Evolutionary conservation across 2,797 vertebrate species (phyloP).

Genomic region (Micromesistius poutassou): DNA sequence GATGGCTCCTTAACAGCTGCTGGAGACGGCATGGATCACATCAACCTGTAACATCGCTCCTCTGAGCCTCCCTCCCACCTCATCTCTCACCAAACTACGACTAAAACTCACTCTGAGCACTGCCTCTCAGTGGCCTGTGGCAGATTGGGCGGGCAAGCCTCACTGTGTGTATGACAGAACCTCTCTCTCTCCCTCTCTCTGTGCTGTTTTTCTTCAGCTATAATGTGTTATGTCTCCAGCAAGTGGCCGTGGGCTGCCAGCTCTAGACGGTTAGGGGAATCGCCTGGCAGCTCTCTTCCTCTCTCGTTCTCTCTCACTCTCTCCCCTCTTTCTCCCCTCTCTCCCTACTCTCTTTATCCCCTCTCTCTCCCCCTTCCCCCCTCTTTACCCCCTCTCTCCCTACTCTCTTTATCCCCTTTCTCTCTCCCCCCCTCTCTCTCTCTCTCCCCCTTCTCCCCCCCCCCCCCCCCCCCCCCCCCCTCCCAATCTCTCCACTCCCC

Average conservation of each 20-base stretch:
- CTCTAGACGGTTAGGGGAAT: conserved; percentile 29
- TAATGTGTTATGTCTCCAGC: conserved; percentile 59
- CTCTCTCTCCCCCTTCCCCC: conserved; percentile 24
- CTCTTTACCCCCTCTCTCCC: conserved; percentile 31
- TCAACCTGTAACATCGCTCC: not conserved
- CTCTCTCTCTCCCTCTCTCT: conserved; percentile 23
- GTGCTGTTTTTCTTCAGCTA: conserved; percentile 43
- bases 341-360: conserved; percentile 35
- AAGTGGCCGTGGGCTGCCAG: conserved; percentile 47
- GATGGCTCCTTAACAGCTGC: not conserved
- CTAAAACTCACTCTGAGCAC: not conserved
- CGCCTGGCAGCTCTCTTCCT: conserved; percentile 47
- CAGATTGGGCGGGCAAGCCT: not conserved
- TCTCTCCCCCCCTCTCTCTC: conserved; percentile 40
- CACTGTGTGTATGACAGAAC: not conserved
- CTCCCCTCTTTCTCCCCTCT: conserved; percentile 28
- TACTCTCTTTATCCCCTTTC: conserved; percentile 42
- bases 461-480: conserved; percentile 35
- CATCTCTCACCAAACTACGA: not conserved
- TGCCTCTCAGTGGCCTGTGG: not conserved
- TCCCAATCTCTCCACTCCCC: conserved; percentile 30
- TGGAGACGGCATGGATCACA: not conserved
- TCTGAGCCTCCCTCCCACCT: not conserved
- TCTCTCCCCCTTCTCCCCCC: conserved; percentile 39
- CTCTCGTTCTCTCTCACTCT: conserved; percentile 25